Conservation (phyloP, 2,797 vertebrate species). For the Anniella stebbinsi region DNA sequence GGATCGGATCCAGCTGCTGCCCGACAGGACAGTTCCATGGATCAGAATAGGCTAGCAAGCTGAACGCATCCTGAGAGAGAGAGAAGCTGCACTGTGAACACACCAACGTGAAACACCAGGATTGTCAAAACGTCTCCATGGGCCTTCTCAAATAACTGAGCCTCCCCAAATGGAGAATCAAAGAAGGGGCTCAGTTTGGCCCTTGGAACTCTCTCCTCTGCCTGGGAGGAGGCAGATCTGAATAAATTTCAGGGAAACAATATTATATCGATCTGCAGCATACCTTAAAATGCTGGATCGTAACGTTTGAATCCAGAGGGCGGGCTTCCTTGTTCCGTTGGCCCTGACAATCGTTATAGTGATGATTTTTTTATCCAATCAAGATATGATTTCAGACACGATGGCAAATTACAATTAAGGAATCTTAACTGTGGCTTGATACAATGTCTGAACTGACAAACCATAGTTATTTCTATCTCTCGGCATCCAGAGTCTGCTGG, state of each 20-base stretch:
- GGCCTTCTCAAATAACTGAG: background rate
- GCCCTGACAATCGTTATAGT: no score
- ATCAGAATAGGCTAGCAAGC: slow-evolving; percentile 96
- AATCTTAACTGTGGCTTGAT: background rate
- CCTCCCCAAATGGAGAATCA: background rate
- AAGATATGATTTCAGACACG: background rate
- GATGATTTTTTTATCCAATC: background rate
- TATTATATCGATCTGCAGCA: background rate
- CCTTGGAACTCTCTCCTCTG: background rate
- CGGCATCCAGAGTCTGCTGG: background rate
- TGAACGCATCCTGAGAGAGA: slow-evolving; percentile 92
- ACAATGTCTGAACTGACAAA: background rate
- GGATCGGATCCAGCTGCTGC: slow-evolving; percentile 94
- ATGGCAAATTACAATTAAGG: background rate
- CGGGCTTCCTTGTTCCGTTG: background rate
- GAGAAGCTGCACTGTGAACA: slow-evolving; percentile 21
- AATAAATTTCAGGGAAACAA: background rate
- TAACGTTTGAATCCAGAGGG: background rate
- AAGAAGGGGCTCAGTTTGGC: background rate
- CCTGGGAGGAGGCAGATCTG: background rate
- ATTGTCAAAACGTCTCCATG: background rate
- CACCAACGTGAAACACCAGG: background rate
- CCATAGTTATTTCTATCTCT: background rate
- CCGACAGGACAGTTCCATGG: slow-evolving; percentile 98
- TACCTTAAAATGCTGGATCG: background rate